These are phyloP conservation scores for Antennarius maculatus DNA, from an alignment of 2,797 vertebrate genomes.

Conservation along the genomic window DNA sequence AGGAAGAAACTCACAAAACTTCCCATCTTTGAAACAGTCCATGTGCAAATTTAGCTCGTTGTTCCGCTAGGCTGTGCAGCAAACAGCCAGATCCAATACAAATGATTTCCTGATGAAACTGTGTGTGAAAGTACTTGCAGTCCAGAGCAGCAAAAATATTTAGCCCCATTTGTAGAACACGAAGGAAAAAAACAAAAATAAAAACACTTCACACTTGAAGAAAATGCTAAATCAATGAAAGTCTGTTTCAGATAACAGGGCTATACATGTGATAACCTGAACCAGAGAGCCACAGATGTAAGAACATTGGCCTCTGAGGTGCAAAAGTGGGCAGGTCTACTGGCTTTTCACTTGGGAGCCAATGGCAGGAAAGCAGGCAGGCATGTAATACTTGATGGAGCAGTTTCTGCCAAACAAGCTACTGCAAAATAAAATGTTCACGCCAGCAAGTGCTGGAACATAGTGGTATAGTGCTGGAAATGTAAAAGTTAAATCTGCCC, in stretches of 20 bases:
- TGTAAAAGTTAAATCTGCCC: slow-evolving; percentile 62
- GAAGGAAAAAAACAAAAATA: neutral
- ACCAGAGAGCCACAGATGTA: slow-evolving; percentile 20
- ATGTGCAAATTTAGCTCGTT: slow-evolving; percentile 13
- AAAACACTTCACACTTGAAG: neutral
- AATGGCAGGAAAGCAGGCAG: slow-evolving; percentile 62
- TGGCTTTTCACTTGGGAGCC: slow-evolving; percentile 62
- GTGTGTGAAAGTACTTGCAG: neutral
- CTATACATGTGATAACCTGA: slow-evolving; percentile 64
- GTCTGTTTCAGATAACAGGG: slow-evolving; percentile 11
- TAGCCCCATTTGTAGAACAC: neutral
- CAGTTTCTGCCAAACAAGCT: slow-evolving; percentile 50
- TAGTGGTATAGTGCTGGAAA: slow-evolving; percentile 58
- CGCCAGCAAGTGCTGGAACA: neutral
- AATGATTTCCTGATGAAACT: neutral
- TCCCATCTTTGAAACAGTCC: slow-evolving; percentile 37
- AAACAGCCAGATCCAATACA: slow-evolving; percentile 4
- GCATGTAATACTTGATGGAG: slow-evolving; percentile 57
- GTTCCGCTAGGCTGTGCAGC: slow-evolving; percentile 8
- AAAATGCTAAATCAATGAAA: slow-evolving; percentile 14
- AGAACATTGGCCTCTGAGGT: slow-evolving; percentile 48
- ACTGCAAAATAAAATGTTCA: slow-evolving; percentile 33
- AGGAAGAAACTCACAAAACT: slow-evolving; percentile 42
- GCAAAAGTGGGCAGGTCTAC: slow-evolving; percentile 61
- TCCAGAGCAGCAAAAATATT: slow-evolving; percentile 12